A percentile compares a stretch with the other conserved stretches of the same genome.
These are phyloP conservation scores for Coremacera marginata DNA, from an alignment of 2,888 invertebrate species.

Conservation along the genomic window DNA sequence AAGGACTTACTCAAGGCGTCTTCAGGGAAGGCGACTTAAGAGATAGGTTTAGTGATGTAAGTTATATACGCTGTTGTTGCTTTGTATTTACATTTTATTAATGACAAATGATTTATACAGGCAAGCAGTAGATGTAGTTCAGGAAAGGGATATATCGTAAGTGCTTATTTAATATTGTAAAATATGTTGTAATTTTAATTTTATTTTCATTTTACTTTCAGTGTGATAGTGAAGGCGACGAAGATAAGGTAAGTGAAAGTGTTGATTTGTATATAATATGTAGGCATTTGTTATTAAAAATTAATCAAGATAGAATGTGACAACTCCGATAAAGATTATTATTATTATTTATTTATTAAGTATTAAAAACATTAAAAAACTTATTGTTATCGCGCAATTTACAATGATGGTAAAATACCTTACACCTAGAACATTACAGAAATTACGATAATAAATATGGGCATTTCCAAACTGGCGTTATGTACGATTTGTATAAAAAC, in stretches of 20 bases:
- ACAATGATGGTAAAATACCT: too few relatives aligned
- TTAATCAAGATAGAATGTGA: too few relatives aligned
- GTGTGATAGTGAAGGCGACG: slow-evolving; percentile 95
- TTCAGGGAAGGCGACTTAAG: slow-evolving; percentile 39
- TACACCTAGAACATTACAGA: too few relatives aligned
- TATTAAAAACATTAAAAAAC: too few relatives aligned
- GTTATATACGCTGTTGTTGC: slow-evolving; percentile 61
- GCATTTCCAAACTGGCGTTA: too few relatives aligned
- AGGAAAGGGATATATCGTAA: slow-evolving; percentile 95
- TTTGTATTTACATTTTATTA: background rate
- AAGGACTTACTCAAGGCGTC: slow-evolving; percentile 20
- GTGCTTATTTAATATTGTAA: slow-evolving; percentile 70
- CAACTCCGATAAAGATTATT: too few relatives aligned
- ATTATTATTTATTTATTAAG: too few relatives aligned
- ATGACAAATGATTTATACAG: slow-evolving; percentile 70
- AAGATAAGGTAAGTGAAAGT: slow-evolving; percentile 82
- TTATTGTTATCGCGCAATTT: too few relatives aligned
- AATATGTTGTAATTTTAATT: slow-evolving; percentile 2
- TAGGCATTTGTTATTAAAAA: background rate
- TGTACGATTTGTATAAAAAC: too few relatives aligned
- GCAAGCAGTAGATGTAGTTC: slow-evolving; percentile 93
- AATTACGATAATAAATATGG: too few relatives aligned
- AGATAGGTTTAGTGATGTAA: slow-evolving; percentile 88
- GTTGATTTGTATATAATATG: background rate
- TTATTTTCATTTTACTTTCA: slow-evolving; percentile 73